Evolutionary conservation across 2,888 invertebrate genomes (phyloP).

Genomic region (Megaustenia siamemsis): DNA sequence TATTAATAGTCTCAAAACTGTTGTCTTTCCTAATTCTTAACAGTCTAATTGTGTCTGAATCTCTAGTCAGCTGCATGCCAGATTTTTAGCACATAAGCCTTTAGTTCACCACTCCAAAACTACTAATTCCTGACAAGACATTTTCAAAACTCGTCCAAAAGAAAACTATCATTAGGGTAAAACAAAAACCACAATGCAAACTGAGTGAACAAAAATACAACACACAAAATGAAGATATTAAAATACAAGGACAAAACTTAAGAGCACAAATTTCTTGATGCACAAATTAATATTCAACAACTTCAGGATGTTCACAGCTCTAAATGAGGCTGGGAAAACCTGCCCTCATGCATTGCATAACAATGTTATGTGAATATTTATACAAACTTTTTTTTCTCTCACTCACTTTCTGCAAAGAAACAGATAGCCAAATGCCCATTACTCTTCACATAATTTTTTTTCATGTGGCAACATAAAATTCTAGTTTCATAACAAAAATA

Average conservation of each 20-base stretch:
- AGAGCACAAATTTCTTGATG: not conserved
- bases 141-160: no score
- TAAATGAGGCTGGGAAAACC: not conserved
- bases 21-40: no score
- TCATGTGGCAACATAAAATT: no score
- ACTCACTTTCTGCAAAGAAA: constrained; percentile 49
- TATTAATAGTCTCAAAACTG: no score
- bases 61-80: no score
- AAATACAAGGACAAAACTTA: not conserved
- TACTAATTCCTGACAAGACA: no score
- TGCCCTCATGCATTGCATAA: constrained; percentile 4
- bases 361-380: constrained; percentile 12
- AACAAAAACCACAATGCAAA: not conserved
- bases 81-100: no score
- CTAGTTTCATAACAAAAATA: no score
- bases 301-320: not conserved
- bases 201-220: not conserved
- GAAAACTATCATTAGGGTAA: no score
- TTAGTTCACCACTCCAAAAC: no score
- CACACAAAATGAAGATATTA: not conserved
- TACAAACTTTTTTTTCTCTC: constrained; percentile 32
- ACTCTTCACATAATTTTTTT: no score
- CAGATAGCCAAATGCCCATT: constrained; percentile 8
- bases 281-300: not conserved
- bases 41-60: no score